A percentile compares a stretch with the other conserved stretches of the same genome.
Evolutionary conservation across 2,888 invertebrate species (phyloP).

Genomic region (Lissonota sp.): DNA sequence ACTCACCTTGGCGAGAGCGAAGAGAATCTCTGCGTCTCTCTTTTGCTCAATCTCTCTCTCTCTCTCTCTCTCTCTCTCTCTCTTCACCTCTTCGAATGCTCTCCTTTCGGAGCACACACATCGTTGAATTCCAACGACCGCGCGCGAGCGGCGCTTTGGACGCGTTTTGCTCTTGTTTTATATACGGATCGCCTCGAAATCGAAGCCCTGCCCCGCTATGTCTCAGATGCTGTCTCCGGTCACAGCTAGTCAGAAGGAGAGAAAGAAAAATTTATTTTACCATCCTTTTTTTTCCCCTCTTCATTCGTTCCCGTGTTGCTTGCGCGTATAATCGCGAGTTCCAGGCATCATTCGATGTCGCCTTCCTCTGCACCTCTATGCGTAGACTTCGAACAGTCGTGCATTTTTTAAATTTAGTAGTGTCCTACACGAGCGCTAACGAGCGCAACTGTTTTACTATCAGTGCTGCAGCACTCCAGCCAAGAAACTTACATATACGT

Average conservation of each 20-base stretch:
- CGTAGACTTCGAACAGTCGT: too few relatives aligned
- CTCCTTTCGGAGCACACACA: conserved; percentile 64
- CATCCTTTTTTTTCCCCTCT: conserved; percentile 19
- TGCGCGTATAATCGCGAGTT: conserved; percentile 35
- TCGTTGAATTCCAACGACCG: conserved; percentile 76
- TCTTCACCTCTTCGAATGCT: conserved; percentile 39
- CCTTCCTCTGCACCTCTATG: conserved; percentile 48
- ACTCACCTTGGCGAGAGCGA: conserved; percentile 78
- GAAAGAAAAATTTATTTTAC: conserved; percentile 22
- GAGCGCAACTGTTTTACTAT: too few relatives aligned
- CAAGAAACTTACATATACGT: too few relatives aligned
- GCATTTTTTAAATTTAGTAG: too few relatives aligned
- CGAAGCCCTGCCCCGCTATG: conserved; percentile 44
- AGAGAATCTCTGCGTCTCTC: conserved; percentile 39
- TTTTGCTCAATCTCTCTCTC: conserved; percentile 1
- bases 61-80: conserved; percentile 6
- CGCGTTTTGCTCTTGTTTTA: conserved; percentile 63
- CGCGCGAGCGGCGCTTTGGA: conserved; percentile 68
- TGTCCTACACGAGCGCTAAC: too few relatives aligned
- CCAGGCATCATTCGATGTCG: conserved; percentile 53
- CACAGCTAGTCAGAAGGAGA: conserved; percentile 16
- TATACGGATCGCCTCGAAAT: conserved; percentile 56
- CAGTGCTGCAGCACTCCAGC: too few relatives aligned
- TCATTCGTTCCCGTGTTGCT: conserved; percentile 35
- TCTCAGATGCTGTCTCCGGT: conserved; percentile 37